Percentiles rank a stretch among this genome's conserved stretches.
Evolutionary conservation across 2,797 vertebrate species (phyloP).

Genomic region (Balearica regulorum): DNA sequence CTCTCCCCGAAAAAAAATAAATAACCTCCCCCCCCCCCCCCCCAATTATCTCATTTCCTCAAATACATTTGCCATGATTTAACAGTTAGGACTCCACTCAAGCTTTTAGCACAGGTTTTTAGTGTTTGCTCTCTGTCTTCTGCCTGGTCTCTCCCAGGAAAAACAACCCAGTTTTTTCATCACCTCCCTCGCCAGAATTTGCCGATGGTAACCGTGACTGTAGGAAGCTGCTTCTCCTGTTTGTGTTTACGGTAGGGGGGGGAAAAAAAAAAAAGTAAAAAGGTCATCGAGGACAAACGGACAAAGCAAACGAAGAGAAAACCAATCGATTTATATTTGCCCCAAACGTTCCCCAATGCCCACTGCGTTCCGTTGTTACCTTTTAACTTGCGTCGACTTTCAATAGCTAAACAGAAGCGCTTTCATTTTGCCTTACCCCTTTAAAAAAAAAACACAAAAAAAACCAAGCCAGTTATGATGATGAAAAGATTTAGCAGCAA

Average conservation of each 20-base stretch:
- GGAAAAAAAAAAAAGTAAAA: background rate
- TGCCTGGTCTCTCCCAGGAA: background rate
- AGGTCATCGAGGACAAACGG: background rate
- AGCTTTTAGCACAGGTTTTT: background rate
- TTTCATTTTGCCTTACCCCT: background rate
- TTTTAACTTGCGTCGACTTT: background rate
- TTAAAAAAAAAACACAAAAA: background rate
- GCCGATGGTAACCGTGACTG: background rate
- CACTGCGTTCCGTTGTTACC: background rate
- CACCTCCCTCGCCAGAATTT: background rate
- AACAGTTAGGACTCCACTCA: background rate
- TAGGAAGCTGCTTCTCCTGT: background rate
- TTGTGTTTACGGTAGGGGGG: background rate
- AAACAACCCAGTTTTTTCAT: accelerated
- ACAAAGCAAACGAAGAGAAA: background rate
- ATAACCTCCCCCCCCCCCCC: no score
- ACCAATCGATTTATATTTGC: background rate
- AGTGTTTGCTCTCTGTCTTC: background rate
- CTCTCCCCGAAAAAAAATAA: background rate
- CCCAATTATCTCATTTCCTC: background rate
- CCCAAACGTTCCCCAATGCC: background rate
- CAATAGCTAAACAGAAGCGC: background rate
- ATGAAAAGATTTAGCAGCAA: background rate
- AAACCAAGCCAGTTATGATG: background rate
- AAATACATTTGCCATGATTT: background rate